Conservation (phyloP, 2,797 vertebrate genomes). For the Naso thynnoides region DNA sequence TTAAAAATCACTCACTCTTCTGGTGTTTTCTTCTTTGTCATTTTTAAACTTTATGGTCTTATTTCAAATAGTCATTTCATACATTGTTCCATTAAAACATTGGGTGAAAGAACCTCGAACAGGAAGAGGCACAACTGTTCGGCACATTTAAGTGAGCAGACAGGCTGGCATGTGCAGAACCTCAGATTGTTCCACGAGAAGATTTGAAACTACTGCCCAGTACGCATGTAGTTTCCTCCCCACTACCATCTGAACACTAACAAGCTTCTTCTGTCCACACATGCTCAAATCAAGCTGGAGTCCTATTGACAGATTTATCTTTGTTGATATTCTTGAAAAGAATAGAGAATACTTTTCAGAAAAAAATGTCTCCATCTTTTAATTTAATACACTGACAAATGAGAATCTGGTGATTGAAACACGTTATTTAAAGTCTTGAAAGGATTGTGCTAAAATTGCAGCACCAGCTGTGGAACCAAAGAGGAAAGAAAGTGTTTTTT, state of each 20-base stretch:
- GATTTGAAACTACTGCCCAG: conserved; percentile 35
- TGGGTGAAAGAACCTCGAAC: conserved; percentile 1
- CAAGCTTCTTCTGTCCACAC: conserved; percentile 34
- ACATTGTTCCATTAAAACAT: conserved; percentile 11
- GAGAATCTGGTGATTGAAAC: conserved; percentile 8
- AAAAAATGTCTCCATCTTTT: conserved; percentile 7
- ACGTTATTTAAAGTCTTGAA: conserved; percentile 20
- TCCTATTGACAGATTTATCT: conserved; percentile 4
- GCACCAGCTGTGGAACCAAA: conserved; percentile 12
- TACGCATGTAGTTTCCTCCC: conserved; percentile 14
- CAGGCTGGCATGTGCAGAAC: conserved; percentile 33
- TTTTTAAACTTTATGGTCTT: conserved; percentile 1
- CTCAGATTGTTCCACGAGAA: conserved; percentile 33
- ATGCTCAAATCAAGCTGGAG: conserved; percentile 35
- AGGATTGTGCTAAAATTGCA: conserved; percentile 22
- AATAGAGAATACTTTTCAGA: background rate
- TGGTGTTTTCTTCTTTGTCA: conserved; percentile 5
- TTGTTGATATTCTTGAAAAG: conserved; percentile 8
- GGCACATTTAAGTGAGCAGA: conserved; percentile 4
- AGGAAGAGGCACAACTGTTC: conserved; percentile 4
- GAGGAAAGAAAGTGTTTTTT: background rate
- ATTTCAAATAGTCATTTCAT: conserved; percentile 12
- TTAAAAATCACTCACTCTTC: background rate
- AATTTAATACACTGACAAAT: conserved; percentile 22
- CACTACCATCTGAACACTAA: conserved; percentile 51